These are phyloP conservation scores for Ormia ochracea DNA, from an alignment of 2,888 invertebrate species.

Conservation along the genomic window DNA sequence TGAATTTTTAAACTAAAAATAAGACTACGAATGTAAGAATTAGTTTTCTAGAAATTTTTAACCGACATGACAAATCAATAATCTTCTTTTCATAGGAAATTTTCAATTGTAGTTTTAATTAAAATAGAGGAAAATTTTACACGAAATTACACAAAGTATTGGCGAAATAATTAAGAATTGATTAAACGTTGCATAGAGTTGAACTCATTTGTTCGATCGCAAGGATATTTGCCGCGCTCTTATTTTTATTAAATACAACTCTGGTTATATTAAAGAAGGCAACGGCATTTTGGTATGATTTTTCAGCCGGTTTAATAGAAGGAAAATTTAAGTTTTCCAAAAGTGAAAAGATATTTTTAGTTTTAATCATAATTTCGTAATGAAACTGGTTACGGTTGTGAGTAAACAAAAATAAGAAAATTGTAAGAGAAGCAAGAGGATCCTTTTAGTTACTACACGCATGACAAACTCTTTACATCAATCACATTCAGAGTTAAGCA, in stretches of 20 bases:
- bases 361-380: background rate
- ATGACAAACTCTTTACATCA: conserved; percentile 31
- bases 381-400: conserved; percentile 53
- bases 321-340: background rate
- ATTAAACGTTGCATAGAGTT: background rate
- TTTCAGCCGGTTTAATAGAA: conserved; percentile 6
- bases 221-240: background rate
- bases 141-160: conserved; percentile 25
- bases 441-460: conserved; percentile 54
- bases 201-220: background rate
- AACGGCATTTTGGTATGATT: background rate
- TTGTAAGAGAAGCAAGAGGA: conserved; percentile 21
- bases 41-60: conserved; percentile 70
- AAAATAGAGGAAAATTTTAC: conserved; percentile 52
- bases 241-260: background rate
- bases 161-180: conserved; percentile 37
- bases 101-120: conserved; percentile 29
- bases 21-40: conserved; percentile 27
- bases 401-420: conserved; percentile 31
- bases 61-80: conserved; percentile 58
- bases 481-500: conserved; percentile 37
- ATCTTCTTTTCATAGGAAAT: conserved; percentile 36
- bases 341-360: background rate
- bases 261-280: background rate
- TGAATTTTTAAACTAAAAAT: conserved; percentile 41